These are phyloP conservation scores for Sipunculus nudus DNA, from an alignment of 2,888 invertebrate species.

Conservation along the genomic window DNA sequence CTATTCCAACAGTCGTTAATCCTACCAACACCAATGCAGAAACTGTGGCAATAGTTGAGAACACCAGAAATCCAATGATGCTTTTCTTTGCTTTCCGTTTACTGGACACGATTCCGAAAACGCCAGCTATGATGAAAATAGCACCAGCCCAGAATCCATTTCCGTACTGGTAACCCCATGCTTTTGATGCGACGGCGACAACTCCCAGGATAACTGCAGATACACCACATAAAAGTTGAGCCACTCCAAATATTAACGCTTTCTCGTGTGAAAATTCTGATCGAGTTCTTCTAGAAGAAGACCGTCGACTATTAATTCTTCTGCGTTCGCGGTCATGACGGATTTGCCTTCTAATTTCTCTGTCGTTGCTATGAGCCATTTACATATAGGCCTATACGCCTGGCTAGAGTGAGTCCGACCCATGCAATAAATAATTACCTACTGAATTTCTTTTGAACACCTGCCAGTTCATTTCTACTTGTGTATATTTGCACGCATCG, in stretches of 20 bases:
- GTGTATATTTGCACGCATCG: no score
- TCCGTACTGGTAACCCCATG: constrained; percentile 56
- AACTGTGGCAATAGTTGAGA: constrained; percentile 17
- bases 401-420: background rate
- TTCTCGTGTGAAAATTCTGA: constrained; percentile 46
- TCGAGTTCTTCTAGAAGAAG: background rate
- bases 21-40: constrained; percentile 16
- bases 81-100: constrained; percentile 16
- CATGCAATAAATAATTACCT: no score
- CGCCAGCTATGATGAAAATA: constrained; percentile 17
- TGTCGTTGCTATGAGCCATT: background rate
- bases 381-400: background rate
- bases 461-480: no score
- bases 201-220: constrained; percentile 50
- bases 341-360: background rate
- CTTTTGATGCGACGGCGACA: constrained; percentile 46
- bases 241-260: constrained; percentile 48
- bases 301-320: background rate
- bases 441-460: no score
- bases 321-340: background rate
- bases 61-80: constrained; percentile 19
- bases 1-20: constrained; percentile 13
- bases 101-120: constrained; percentile 12
- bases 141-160: constrained; percentile 59
- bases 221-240: constrained; percentile 49